Base-by-base conservation (phyloP, 2,797 vertebrate genomes). In the Dryobates pubescens region DNA sequence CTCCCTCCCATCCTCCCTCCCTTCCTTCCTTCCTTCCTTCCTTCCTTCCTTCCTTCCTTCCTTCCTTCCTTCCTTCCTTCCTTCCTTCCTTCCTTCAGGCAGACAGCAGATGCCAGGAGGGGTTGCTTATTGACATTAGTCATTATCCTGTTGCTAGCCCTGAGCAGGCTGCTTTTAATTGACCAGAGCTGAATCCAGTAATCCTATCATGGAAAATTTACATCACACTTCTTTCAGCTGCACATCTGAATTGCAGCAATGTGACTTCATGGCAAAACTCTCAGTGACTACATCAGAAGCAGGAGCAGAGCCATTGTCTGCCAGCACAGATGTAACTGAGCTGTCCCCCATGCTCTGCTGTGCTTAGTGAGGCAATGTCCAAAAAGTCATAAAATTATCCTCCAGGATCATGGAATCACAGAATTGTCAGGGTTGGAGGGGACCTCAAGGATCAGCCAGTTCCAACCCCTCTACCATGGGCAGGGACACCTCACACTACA, bases 161-260 rank as follows among this genome's bases (percentile, higher is more conserved):
- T 74, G 69, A 29, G 78, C 79, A 93, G 91, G 93, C 72, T 65
- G 79, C 85, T 95, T 94, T 94, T 95, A 95, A 96, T 88, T 83
- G 95, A 96, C 85, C 76, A 94, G 92, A 97, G 96, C 83, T 69
- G 79, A 95, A 95, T 88, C 70, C 91, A 94, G 83, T 94, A 95
- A 90, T 96, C 95, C 24, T 41, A 89, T 92, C 5, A 87, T 57
- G 73, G 94, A 97, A 97, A 95, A 94, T 82, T 82, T 88, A 92
- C 82, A 87, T 95, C 90, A 84, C 62, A 63, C 81, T 94, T 79
- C 38, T 93, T 96, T 96, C 89, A 73, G 79, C 94, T 94, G 86
- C 78, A 79, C 59, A 73, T 82, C 93, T 95, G 88, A 96, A 86
- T 94, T 94, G 63, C 88, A 81, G 73, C 72, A 76, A 73, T 51